Base-by-base conservation (phyloP, 1,140 invertebrate genomes). In the Drosophila pandora region DNA sequence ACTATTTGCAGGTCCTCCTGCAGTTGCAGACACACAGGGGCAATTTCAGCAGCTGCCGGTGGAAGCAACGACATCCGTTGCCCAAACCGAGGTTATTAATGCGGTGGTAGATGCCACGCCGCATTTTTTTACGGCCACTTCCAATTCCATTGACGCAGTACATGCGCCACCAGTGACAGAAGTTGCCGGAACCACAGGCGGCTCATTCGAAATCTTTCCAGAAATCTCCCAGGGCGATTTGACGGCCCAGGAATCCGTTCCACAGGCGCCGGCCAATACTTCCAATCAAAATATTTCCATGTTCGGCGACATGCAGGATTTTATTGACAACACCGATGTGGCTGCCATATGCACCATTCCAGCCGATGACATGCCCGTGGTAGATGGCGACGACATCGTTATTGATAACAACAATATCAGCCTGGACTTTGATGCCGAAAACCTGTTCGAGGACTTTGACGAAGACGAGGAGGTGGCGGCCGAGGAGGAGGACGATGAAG, bases 391-490 rank as follows among this genome's bases (percentile, higher is more conserved):
- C 45, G 83, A 88, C 32, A 83, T 88, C 55, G 83, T 88, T 12
- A 89, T 89, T 8, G 84, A 89, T 62, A 89, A 90, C 17, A 89
- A 89, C 34, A 89, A 91, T 54, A 90, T 90, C 4, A 88, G 79
- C 13, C 28, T 87, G 21, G 90, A 90, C 30, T 90, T 91, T 70
- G 88, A 90, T 78, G 79, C 82, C 9, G 90, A 91, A 52, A 87
- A 85, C 37, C 49, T 91, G 7, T 91, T 91, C 12, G 85, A 87
- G 22, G 90, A 91, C 12, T 90, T 90, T 12, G 90, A 91, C 8
- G 85, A 85, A 6, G 79, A 85, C n/a, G 83, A 80, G 0, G 88
- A 84, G 9, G 55, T 39, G 3, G 52, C 53, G 6, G 76, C 67
- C 13, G 73, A 75, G 7, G 84, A 65, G 50, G 67, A 70, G 2